Conservation (phyloP, 37 sponge, comb jelly and placozoan species). For the Diacarnus erythraeanus region DNA sequence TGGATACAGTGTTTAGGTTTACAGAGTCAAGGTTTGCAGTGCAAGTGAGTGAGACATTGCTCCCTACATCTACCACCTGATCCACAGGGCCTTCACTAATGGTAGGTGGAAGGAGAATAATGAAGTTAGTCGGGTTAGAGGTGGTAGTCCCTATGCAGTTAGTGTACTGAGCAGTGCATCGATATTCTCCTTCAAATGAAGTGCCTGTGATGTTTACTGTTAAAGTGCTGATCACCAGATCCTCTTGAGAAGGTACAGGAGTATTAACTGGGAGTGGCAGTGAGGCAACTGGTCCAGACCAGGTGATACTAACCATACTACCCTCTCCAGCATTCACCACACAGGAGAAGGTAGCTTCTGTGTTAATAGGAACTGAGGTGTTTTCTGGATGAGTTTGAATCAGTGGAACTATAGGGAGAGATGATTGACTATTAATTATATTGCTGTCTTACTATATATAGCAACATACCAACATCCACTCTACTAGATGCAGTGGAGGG, state of each 20-base stretch:
- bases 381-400: neutral
- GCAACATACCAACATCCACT: constrained; percentile 7
- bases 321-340: constrained; percentile 13
- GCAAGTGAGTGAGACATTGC: constrained; percentile 4
- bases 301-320: constrained; percentile 1
- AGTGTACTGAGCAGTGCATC: neutral
- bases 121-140: neutral
- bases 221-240: neutral
- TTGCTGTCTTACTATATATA: too few species aligned
- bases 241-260: neutral
- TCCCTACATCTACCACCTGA: neutral
- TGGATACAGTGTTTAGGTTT: neutral
- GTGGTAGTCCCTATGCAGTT: neutral
- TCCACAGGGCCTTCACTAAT: neutral
- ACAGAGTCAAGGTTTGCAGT: neutral
- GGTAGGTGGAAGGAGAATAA: neutral
- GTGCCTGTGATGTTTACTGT: neutral
- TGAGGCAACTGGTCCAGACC: constrained; percentile 19
- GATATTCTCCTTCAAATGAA: neutral
- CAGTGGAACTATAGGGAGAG: neutral
- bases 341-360: constrained; percentile 26
- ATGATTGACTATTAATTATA: too few species aligned
- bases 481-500: neutral
- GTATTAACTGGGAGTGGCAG: neutral
- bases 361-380: neutral